phyloP scores from a whole-genome alignment of 2,888 invertebrate genomes.

The Keiferia lycopersicella region DNA sequence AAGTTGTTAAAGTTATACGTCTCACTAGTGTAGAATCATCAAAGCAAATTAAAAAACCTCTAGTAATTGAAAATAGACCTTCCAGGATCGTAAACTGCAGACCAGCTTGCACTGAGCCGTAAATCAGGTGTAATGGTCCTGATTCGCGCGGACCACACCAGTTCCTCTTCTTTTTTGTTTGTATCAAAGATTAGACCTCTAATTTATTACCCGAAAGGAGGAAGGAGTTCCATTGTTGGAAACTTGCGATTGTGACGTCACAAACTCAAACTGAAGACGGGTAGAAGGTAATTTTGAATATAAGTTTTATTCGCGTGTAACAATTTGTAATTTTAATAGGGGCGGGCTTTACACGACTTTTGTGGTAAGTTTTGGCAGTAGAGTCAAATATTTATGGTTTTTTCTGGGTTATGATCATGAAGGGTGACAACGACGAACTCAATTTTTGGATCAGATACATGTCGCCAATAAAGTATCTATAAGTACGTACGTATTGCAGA shows the following conservation, averaged over 20 bases:
- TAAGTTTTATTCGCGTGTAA: constrained; percentile 16
- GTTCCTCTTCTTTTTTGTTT: constrained; percentile 22
- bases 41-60: too few species aligned
- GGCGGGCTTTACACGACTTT: neutral
- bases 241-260: constrained; percentile 36
- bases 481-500: too few species aligned
- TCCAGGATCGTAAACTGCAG: neutral
- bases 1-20: too few species aligned
- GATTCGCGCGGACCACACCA: constrained; percentile 1
- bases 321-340: constrained; percentile 11
- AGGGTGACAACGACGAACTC: too few species aligned
- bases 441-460: too few species aligned
- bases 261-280: constrained; percentile 28
- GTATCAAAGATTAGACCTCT: constrained; percentile 40
- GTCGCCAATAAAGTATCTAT: too few species aligned
- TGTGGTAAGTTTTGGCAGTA: neutral
- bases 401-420: neutral
- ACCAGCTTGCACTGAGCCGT: constrained; percentile 5
- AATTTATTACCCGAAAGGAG: constrained; percentile 40
- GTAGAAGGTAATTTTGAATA: constrained; percentile 14
- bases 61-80: neutral
- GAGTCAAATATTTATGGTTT: neutral
- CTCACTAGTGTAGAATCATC: neutral
- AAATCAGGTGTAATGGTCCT: constrained; percentile 13
- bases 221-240: constrained; percentile 40